phyloP scores from a whole-genome alignment of 2,797 vertebrate genomes.

The Gorsachius magnificus region DNA sequence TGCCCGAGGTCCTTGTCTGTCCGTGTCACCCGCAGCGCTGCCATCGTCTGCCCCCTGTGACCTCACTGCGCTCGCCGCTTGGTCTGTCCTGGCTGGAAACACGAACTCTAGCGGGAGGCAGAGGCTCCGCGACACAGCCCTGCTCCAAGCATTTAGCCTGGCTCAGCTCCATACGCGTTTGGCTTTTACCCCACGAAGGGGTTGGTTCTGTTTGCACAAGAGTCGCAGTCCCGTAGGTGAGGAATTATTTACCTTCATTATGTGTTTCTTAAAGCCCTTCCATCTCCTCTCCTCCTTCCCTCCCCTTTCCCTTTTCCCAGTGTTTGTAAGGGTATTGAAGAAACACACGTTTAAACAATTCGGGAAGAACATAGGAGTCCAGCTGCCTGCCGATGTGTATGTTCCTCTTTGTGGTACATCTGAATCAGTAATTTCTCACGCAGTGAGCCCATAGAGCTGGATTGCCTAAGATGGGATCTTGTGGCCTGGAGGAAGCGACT shows the following conservation, averaged over 20 bases:
- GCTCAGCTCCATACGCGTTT: not conserved
- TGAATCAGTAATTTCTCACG: not conserved
- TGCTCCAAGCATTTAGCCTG: slow-evolving; percentile 19
- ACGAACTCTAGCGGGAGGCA: not conserved
- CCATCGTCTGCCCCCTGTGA: not conserved
- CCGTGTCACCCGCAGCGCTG: not conserved
- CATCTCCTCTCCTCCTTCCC: slow-evolving; percentile 31
- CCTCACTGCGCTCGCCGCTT: too few species aligned
- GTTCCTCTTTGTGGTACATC: slow-evolving; percentile 40
- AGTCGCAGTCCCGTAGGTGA: not conserved
- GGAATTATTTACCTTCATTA: not conserved
- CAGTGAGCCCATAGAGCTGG: not conserved
- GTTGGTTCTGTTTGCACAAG: not conserved
- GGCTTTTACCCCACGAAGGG: not conserved
- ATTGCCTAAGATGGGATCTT: not conserved
- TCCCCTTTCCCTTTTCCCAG: slow-evolving; percentile 53
- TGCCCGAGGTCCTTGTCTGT: not conserved
- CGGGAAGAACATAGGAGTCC: slow-evolving; percentile 57
- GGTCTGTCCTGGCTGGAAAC: not conserved
- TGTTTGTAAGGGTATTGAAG: slow-evolving; percentile 68
- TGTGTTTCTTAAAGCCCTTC: slow-evolving; percentile 58
- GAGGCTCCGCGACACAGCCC: not conserved
- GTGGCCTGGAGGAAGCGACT: not conserved
- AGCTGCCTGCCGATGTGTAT: slow-evolving; percentile 48
- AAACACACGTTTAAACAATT: slow-evolving; percentile 65